A percentile compares a stretch with the other conserved stretches of the same genome.
phyloP scores from a whole-genome alignment of 2,113 vertebrate genomes.

The Onychostruthus taczanowskii region DNA sequence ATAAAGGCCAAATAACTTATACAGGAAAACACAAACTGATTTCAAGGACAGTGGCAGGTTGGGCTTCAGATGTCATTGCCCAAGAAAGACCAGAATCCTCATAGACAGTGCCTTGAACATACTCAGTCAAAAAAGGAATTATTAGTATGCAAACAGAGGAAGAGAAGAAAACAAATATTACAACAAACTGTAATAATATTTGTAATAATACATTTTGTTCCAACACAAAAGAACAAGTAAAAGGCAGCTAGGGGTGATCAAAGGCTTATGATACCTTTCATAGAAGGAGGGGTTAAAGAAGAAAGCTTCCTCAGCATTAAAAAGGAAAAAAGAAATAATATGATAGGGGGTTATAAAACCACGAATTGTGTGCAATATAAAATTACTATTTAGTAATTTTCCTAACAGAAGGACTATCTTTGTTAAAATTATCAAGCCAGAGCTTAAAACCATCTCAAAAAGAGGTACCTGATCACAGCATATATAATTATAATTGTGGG shows the following conservation, averaged over 20 bases:
- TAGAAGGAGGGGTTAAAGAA: neutral
- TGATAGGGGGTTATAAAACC: neutral
- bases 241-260: neutral
- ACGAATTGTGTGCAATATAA: neutral
- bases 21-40: neutral
- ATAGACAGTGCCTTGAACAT: neutral
- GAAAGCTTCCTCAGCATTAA: neutral
- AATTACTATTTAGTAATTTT: neutral
- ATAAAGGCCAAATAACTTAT: neutral
- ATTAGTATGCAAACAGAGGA: neutral
- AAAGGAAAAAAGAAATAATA: neutral
- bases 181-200: neutral
- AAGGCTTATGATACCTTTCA: neutral
- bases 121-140: neutral
- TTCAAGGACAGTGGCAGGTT: neutral
- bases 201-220: neutral
- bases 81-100: neutral
- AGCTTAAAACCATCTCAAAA: neutral
- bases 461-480: neutral
- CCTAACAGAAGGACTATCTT: neutral
- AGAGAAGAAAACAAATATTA: neutral
- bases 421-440: constrained; percentile 1
- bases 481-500: neutral
- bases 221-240: neutral
- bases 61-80: neutral